Conservation (phyloP, 2,888 invertebrate genomes). For the Cheilosia impressa region DNA sequence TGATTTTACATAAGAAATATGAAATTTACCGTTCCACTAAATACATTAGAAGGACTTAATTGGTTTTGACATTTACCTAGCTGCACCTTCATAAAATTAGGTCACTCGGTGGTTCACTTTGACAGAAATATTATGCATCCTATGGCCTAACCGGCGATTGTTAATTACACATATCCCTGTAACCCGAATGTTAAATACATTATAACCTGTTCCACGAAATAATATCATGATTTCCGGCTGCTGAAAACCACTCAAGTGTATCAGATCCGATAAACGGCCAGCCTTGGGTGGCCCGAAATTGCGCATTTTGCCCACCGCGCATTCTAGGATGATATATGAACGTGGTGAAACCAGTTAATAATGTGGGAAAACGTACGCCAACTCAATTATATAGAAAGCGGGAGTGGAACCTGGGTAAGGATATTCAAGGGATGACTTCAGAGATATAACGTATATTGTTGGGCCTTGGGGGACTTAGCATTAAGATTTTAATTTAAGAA, state of each 20-base stretch:
- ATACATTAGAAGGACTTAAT: conserved; percentile 51
- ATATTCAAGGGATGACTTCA: conserved; percentile 5
- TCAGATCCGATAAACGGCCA: conserved; percentile 32
- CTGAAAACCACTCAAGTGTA: conserved; percentile 52
- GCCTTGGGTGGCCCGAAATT: conserved; percentile 28
- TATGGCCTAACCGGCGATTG: neutral
- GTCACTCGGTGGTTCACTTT: neutral
- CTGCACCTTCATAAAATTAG: neutral
- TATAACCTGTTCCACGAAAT: conserved; percentile 32
- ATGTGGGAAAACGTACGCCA: conserved; percentile 33
- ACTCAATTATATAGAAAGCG: conserved; percentile 28
- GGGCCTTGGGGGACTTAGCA: conserved; percentile 1
- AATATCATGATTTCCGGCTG: conserved; percentile 49
- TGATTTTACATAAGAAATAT: conserved; percentile 43
- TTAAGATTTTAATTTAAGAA: neutral
- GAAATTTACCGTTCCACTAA: conserved; percentile 25
- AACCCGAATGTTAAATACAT: conserved; percentile 50
- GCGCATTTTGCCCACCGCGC: conserved; percentile 1
- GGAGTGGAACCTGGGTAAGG: neutral
- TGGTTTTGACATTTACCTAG: conserved; percentile 2
- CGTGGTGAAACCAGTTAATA: conserved; percentile 44
- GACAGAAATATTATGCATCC: neutral
- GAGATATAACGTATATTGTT: neutral
- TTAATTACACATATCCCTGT: conserved; percentile 21
- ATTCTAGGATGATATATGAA: conserved; percentile 31